Percentiles rank a stretch among this genome's conserved stretches.
Evolutionary conservation across 2,888 invertebrate species (phyloP).

Genomic region (Lapara coniferarum): DNA sequence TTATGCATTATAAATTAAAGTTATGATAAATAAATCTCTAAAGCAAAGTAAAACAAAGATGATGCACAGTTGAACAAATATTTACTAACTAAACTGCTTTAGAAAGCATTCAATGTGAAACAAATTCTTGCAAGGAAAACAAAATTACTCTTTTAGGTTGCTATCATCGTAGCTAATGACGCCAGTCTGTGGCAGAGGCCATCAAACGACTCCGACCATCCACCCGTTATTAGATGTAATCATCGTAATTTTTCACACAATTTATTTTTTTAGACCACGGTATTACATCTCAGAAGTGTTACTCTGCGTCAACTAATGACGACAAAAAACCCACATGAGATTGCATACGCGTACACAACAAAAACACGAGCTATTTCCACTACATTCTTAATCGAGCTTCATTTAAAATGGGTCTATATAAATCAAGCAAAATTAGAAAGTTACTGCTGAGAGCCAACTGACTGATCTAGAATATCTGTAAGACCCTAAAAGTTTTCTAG

Average conservation of each 20-base stretch:
- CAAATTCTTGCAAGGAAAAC: constrained; percentile 64
- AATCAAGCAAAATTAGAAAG: constrained; percentile 45
- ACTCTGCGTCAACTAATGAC: constrained; percentile 79
- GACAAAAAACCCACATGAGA: constrained; percentile 70
- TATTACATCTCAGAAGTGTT: constrained; percentile 66
- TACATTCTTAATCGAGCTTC: constrained; percentile 42
- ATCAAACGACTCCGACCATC: constrained; percentile 70
- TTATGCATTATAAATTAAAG: background rate
- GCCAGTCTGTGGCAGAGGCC: constrained; percentile 74
- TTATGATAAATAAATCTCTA: constrained; percentile 11
- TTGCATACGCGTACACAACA: constrained; percentile 50
- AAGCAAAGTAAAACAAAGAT: background rate
- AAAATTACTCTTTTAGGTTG: constrained; percentile 74
- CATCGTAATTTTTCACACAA: constrained; percentile 83
- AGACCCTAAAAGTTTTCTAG: constrained; percentile 29
- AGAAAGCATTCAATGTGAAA: constrained; percentile 50
- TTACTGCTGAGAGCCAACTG: constrained; percentile 35
- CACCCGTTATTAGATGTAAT: constrained; percentile 79
- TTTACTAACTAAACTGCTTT: background rate
- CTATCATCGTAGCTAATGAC: constrained; percentile 79
- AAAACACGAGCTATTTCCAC: constrained; percentile 45
- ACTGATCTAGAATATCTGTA: constrained; percentile 35
- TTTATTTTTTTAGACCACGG: constrained; percentile 74
- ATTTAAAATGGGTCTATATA: constrained; percentile 43
- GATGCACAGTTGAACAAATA: background rate